Evolutionary conservation across 2,113 vertebrate species (phyloP).

Genomic region (Abramis brama): DNA sequence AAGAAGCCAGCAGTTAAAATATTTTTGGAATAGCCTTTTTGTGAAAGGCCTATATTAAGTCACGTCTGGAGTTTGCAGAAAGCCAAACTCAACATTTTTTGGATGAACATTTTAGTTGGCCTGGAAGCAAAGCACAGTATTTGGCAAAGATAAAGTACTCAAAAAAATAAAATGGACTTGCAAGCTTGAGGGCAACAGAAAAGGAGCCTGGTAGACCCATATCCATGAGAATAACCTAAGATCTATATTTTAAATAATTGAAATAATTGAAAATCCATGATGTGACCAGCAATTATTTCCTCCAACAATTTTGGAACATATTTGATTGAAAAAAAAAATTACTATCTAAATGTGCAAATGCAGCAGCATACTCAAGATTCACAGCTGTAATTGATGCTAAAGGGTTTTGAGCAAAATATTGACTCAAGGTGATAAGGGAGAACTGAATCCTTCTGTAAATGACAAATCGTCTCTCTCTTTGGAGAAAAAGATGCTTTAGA

Average conservation of each 20-base stretch:
- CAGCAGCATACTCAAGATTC: neutral
- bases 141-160: neutral
- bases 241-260: no score
- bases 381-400: neutral
- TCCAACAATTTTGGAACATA: neutral
- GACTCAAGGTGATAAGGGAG: neutral
- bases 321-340: neutral
- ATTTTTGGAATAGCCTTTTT: neutral
- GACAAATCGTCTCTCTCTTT: neutral
- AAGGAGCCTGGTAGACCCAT: neutral
- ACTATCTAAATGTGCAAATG: neutral
- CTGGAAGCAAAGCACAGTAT: constrained; percentile 2
- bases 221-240: no score
- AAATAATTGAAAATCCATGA: neutral
- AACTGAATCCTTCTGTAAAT: constrained; percentile 20
- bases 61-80: neutral
- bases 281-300: neutral
- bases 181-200: neutral
- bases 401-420: constrained; percentile 8
- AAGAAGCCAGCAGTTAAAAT: neutral
- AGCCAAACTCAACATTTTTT: neutral
- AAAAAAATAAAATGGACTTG: neutral
- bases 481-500: neutral
- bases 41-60: neutral
- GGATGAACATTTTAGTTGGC: neutral